Percentiles rank a stretch among this genome's conserved stretches.
phyloP scores from a whole-genome alignment of 2,888 invertebrate genomes.

The Drosophila phalerata region DNA sequence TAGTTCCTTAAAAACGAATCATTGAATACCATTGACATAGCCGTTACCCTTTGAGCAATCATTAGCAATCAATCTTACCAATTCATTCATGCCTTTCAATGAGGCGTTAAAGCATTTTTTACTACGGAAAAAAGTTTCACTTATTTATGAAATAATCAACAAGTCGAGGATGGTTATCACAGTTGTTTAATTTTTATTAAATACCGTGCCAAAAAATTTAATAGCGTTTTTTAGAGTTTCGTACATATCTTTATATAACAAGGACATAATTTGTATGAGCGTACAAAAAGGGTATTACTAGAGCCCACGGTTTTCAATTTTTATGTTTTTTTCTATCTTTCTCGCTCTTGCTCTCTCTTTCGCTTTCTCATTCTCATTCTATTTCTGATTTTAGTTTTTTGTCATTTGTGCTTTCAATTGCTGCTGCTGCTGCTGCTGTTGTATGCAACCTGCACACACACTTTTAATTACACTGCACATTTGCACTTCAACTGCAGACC shows the following conservation, averaged over 20 bases:
- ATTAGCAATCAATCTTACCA: too few relatives aligned
- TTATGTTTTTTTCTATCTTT: conserved; percentile 28
- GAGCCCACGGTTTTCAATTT: conserved; percentile 34
- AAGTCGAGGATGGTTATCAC: too few relatives aligned
- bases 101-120: background rate
- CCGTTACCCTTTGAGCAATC: too few relatives aligned
- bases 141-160: background rate
- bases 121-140: too few relatives aligned
- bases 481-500: conserved; percentile 73
- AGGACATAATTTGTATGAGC: conserved; percentile 22
- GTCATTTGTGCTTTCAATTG: conserved; percentile 58
- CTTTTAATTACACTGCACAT: conserved; percentile 79
- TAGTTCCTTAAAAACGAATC: too few relatives aligned
- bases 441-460: conserved; percentile 30
- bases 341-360: too few relatives aligned
- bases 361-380: background rate
- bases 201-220: background rate
- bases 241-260: conserved; percentile 4
- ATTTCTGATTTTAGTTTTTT: conserved; percentile 21
- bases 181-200: too few relatives aligned
- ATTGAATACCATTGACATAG: too few relatives aligned
- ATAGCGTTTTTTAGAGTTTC: background rate
- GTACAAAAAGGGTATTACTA: conserved; percentile 19
- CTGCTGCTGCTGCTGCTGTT: conserved; percentile 26
- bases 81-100: background rate